Evolutionary conservation across 2,888 invertebrate genomes (phyloP), one percentile per base, ranked within the genome.

Genomic region (Biston stratarius): DNA sequence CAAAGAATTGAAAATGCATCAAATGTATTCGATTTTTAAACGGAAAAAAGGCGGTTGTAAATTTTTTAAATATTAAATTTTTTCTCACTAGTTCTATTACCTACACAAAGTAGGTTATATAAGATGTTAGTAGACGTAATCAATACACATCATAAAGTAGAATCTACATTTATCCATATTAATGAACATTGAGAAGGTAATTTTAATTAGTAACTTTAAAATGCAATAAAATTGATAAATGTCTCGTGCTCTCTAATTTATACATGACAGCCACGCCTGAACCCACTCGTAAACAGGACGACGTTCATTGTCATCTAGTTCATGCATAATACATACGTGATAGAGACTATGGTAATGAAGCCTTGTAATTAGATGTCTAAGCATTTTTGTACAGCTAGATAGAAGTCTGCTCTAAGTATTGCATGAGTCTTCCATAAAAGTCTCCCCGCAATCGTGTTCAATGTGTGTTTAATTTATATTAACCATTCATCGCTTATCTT

Each of bases 291-390:
- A 47, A 58, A 36, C 44, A 33, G 56, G 36, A 10, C 55, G 45
- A 59, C 57, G 47, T 61, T 73, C 73, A 71, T 71, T 73, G 71
- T 72, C 66, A 56, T 61, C 64, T 62, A 63, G 70, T 71, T 64
- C 59, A 61, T 68, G 68, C 62, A 63, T 64, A 57, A 65, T 49
- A 49, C 14, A 12, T 45, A 24, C 15, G 6, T 8, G n/a, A n/a
- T 40, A 34, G 40, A 53, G 44, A 45, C 47, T 42, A 34, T 51
- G 58, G 33, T 64, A 58, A 57, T 64, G 6, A 12, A 45, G 15
- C n/a, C 24, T 45, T 56, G 40, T 60, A 55, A 59, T 59, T 55
- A 53, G 52, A 12, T 52, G n/a, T 14, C n/a, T 60, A 5, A 11
- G 12, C 59, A 14, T 24, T 6, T 51, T 8, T 51, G 44, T 12